Conservation (phyloP, 2,888 invertebrate genomes). For the Polydesmus complanatus region DNA sequence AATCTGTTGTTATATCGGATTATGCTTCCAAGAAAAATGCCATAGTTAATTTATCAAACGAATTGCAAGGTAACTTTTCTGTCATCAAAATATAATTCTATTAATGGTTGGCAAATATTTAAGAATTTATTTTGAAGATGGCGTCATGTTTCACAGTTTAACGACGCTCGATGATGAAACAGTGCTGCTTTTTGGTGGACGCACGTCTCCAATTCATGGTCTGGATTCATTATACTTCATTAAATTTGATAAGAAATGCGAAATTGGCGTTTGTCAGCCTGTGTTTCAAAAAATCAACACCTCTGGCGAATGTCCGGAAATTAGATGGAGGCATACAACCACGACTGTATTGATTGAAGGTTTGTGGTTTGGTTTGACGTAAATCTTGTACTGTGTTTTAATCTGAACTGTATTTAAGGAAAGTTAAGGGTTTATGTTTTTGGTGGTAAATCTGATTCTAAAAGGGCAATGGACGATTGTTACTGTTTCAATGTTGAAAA, state of each 20-base stretch:
- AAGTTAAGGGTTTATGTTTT: constrained; percentile 27
- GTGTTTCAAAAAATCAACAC: not conserved
- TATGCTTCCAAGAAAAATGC: not conserved
- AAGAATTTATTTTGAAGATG: constrained; percentile 7
- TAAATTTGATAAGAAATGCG: not conserved
- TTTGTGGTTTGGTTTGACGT: constrained; percentile 5
- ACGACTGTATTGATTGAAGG: constrained; percentile 23
- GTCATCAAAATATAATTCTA: not conserved
- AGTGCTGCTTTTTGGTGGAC: constrained; percentile 31
- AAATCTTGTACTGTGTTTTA: not conserved
- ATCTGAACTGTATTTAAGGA: constrained; percentile 19
- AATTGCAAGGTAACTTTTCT: not conserved
- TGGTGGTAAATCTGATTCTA: constrained; percentile 29
- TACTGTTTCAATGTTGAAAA: constrained; percentile 23
- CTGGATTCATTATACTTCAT: constrained; percentile 18
- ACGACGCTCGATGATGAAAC: constrained; percentile 21
- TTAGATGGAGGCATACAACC: constrained; percentile 33
- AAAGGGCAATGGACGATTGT: constrained; percentile 26
- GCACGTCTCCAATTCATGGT: constrained; percentile 29
- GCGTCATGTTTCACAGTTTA: constrained; percentile 22
- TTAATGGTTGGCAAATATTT: not conserved
- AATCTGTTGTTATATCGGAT: not conserved
- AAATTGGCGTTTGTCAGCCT: constrained; percentile 16
- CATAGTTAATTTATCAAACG: not conserved
- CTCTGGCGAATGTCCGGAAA: constrained; percentile 7